Evolutionary conservation across 2,888 invertebrate genomes (phyloP).

Genomic region (Philonicus albiceps): DNA sequence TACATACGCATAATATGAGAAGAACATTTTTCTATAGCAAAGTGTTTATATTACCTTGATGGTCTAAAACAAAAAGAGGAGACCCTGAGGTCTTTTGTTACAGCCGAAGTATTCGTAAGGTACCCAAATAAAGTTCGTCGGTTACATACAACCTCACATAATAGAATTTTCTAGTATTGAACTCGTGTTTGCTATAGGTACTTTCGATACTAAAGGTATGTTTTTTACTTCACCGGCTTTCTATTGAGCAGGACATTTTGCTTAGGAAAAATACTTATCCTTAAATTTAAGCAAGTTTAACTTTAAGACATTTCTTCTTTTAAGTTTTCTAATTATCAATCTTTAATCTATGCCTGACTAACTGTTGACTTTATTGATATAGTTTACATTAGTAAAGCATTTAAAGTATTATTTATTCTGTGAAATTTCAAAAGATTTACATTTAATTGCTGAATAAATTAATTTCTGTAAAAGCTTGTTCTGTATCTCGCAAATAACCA

Average conservation of each 20-base stretch:
- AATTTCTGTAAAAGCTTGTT: too few relatives aligned
- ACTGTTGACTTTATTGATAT: neutral
- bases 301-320: neutral
- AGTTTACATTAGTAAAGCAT: too few relatives aligned
- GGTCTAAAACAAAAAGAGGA: neutral
- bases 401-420: too few relatives aligned
- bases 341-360: neutral
- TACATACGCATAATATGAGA: neutral
- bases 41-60: neutral
- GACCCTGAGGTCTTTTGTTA: neutral
- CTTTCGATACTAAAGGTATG: neutral
- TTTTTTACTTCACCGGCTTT: neutral
- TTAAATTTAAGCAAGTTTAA: neutral
- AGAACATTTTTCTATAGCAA: neutral
- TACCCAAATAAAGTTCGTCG: neutral
- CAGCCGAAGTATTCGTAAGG: neutral
- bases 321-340: neutral
- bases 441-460: too few relatives aligned
- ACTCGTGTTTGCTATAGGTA: neutral
- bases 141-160: neutral
- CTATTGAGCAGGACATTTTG: neutral
- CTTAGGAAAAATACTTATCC: neutral
- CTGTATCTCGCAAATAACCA: too few relatives aligned
- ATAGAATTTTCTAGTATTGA: neutral
- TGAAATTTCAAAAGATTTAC: too few relatives aligned